Percentiles rank a stretch among this genome's conserved stretches.
Conservation (phyloP, 2,113 vertebrate species). For the Ciconia maguari region DNA sequence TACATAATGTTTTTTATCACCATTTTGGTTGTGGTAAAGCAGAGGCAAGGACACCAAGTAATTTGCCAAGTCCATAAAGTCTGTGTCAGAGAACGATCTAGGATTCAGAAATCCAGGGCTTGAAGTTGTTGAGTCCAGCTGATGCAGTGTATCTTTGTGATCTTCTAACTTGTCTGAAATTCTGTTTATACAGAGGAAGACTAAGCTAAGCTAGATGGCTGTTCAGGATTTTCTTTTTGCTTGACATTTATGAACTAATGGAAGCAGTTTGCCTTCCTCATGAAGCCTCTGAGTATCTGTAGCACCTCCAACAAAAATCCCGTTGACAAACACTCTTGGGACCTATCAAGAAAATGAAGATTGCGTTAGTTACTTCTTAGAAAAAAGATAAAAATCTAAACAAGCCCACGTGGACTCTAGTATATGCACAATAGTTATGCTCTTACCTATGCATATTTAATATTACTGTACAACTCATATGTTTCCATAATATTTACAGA, state of each 20-base stretch:
- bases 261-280: conserved; percentile 86
- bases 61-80: not conserved
- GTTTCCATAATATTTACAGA: not conserved
- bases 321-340: conserved; percentile 93
- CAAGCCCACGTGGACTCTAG: not conserved
- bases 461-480: not conserved
- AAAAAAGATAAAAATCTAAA: not conserved
- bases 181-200: not conserved
- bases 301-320: conserved; percentile 90
- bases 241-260: conserved; percentile 84
- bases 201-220: not conserved
- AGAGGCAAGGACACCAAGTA: not conserved
- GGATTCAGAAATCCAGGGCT: not conserved
- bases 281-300: conserved; percentile 87
- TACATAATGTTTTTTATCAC: not conserved
- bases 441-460: not conserved
- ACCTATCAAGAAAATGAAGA: conserved; percentile 76
- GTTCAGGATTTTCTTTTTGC: conserved; percentile 7
- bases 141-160: not conserved
- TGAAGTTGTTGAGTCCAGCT: not conserved
- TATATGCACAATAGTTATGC: not conserved
- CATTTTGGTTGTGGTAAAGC: not conserved
- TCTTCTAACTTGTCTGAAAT: not conserved
- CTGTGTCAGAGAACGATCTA: not conserved
- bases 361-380: not conserved